These are phyloP conservation scores for Bembecia ichneumoniformis DNA, from an alignment of 2,888 invertebrate genomes.

Conservation along the genomic window DNA sequence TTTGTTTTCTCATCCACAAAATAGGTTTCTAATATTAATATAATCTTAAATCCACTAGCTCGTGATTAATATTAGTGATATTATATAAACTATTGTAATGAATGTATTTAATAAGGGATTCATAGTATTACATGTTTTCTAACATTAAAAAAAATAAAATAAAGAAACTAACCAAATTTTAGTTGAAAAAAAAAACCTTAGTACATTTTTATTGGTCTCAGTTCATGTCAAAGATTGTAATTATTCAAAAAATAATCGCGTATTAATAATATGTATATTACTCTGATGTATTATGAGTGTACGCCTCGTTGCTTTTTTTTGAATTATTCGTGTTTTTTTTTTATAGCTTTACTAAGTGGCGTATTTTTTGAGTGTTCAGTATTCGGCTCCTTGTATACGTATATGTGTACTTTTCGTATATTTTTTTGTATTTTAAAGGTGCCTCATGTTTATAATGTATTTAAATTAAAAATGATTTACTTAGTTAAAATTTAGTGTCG, in stretches of 20 bases:
- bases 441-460: neutral
- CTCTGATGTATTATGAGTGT: neutral
- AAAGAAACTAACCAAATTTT: slow-evolving; percentile 57
- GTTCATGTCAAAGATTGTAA: slow-evolving; percentile 59
- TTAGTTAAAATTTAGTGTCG: slow-evolving; percentile 7
- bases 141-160: slow-evolving; percentile 23
- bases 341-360: neutral
- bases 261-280: neutral
- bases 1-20: too few relatives aligned
- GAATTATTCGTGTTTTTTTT: neutral
- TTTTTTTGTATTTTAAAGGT: neutral
- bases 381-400: neutral
- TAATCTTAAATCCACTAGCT: slow-evolving; percentile 17
- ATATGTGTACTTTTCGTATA: neutral
- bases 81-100: slow-evolving; percentile 34
- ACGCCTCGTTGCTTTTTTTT: neutral
- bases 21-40: slow-evolving; percentile 5
- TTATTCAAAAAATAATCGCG: slow-evolving; percentile 21
- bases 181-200: slow-evolving; percentile 43
- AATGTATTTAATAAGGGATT: slow-evolving; percentile 32
- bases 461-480: neutral
- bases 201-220: slow-evolving; percentile 61
- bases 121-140: slow-evolving; percentile 35
- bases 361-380: neutral
- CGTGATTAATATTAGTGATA: slow-evolving; percentile 53